Percentiles rank a stretch among this genome's conserved stretches.
Conservation (phyloP, 2,113 vertebrate genomes). For the Sinosuthora webbiana region DNA sequence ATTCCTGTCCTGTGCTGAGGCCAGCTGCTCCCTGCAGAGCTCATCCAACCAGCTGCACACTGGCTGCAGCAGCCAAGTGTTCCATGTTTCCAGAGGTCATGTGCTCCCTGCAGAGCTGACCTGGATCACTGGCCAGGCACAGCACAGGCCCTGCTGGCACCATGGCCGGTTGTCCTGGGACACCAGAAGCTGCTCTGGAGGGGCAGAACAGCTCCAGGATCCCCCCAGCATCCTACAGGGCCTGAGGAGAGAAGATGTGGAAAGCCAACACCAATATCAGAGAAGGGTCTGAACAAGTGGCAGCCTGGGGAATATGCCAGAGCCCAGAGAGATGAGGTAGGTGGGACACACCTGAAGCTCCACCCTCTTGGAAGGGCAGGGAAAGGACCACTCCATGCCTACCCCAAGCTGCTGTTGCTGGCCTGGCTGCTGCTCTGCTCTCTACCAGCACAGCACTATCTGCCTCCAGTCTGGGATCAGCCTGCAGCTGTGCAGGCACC, state of each 20-base stretch:
- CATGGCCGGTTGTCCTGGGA: rapidly evolving
- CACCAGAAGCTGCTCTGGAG: neutral
- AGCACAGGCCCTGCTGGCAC: neutral
- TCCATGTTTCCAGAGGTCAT: neutral
- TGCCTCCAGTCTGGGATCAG: neutral
- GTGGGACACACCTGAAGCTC: neutral
- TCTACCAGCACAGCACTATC: neutral
- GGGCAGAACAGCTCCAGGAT: neutral
- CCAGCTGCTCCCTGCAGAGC: neutral
- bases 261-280: neutral
- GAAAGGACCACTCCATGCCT: neutral
- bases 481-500: rapidly evolving
- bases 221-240: neutral
- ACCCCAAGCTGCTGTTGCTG: neutral
- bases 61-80: neutral
- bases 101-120: neutral
- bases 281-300: neutral
- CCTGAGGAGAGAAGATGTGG: neutral
- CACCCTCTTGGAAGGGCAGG: neutral
- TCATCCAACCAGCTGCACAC: neutral
- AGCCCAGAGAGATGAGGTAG: neutral
- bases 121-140: neutral
- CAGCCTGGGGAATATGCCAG: rapidly evolving
- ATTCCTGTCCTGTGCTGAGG: neutral
- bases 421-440: neutral